Evolutionary conservation across 1,140 invertebrate species (phyloP).

Genomic region (Lepidurus packardi): DNA sequence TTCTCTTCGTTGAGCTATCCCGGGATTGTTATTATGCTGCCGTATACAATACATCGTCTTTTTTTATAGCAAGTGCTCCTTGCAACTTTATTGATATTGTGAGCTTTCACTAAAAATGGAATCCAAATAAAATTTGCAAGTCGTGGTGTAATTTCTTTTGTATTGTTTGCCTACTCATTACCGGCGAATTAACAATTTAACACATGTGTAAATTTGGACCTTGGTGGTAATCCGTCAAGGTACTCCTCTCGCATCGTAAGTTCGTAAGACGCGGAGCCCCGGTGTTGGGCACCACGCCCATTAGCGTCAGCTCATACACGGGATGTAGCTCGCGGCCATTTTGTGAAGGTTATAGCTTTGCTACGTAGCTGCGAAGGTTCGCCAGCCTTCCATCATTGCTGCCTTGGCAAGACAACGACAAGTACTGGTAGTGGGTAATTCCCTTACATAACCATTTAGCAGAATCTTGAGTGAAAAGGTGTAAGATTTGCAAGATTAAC

Average conservation of each 20-base stretch:
- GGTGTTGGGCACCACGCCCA: neutral
- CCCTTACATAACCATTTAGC: no score
- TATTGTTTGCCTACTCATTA: neutral
- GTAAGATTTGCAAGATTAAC: no score
- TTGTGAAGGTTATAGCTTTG: neutral
- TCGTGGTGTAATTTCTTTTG: neutral
- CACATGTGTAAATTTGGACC: neutral
- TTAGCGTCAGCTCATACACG: neutral
- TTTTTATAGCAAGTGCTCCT: neutral
- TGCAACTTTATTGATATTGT: neutral
- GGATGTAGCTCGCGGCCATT: slow-evolving; percentile 8
- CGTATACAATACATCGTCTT: neutral
- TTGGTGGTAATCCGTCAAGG: neutral
- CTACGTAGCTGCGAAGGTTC: neutral
- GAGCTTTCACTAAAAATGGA: neutral
- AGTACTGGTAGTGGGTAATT: neutral
- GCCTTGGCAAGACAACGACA: neutral
- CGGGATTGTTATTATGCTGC: neutral
- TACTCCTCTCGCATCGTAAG: neutral
- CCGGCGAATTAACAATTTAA: neutral
- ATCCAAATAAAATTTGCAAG: neutral
- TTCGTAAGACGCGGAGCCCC: neutral
- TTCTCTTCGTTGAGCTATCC: neutral
- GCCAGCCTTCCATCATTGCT: neutral
- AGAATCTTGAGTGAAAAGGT: no score